Base-by-base conservation (phyloP, 2,888 invertebrate species). In the Bruchidius siliquastri region DNA sequence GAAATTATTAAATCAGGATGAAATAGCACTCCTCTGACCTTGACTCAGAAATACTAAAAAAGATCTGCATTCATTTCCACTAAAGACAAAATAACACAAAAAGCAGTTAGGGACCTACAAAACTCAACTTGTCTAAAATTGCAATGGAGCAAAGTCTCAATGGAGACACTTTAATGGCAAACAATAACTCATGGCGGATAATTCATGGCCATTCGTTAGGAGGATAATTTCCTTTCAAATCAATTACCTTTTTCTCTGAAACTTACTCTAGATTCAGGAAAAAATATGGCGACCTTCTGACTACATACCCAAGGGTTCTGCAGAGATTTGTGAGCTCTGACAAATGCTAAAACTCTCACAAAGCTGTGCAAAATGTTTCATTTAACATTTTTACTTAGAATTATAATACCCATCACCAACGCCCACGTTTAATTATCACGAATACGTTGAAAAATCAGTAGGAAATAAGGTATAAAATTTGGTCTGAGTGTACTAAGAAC, bases 201-300 rank as follows among this genome's bases (percentile, higher is more conserved):
- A n/a, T n/a, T n/a, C n/a, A n/a, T n/a, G n/a, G n/a, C n/a, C n/a
- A n/a, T n/a, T n/a, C n/a, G n/a, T n/a, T n/a, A n/a, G n/a, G n/a
- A n/a, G 72, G 72, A 73, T 32, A 68, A 6, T 21, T 68, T 68
- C 22, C 22, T 32, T 22, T 26, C 13, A 20, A 49, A 26, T 20
- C 22, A 2, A n/a, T 21, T 4, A 21, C 8, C 75, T 72, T 77
- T 74, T 78, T 78, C 76, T 26, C 79, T 75, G 74, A 71, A 76
- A 78, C 77, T 79, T 68, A n/a, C n/a, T n/a, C 70, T 71, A 78
- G 79, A 76, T 76, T 73, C 74, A 77, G 77, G 77, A 79, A 75
- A 76, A 79, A 73, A 72, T 49, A 13, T 49, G 13, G 26, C 26
- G 26, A 26, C 2, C 10, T 49, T 1, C 6, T 13, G 1, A 13